phyloP scores from a whole-genome alignment of 2,113 vertebrate species.

The Eurystomus gularis region DNA sequence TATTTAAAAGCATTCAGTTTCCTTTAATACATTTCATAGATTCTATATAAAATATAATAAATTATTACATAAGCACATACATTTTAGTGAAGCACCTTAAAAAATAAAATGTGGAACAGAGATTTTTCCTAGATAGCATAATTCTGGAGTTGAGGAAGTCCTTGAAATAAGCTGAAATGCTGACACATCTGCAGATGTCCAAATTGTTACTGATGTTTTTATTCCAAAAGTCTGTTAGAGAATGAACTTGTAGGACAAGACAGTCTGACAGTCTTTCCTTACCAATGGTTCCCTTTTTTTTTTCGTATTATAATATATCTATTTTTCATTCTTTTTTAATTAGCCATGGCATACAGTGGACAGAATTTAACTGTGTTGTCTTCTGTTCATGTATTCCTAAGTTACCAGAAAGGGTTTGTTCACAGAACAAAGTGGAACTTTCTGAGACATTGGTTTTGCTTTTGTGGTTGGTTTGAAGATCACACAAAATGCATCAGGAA shows the following conservation, averaged over 20 bases:
- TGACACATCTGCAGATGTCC: background rate
- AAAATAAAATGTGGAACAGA: background rate
- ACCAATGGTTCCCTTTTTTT: no score
- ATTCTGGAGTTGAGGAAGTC: background rate
- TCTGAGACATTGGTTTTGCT: background rate
- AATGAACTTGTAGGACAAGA: background rate
- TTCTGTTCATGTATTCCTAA: background rate
- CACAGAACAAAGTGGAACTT: background rate
- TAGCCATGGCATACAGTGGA: background rate
- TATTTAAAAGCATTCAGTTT: background rate
- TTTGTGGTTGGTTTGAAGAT: background rate
- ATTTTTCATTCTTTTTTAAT: background rate
- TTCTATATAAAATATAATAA: background rate
- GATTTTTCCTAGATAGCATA: background rate
- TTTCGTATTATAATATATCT: background rate
- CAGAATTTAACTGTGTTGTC: background rate
- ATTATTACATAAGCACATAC: background rate
- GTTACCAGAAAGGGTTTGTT: background rate
- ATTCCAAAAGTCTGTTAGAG: background rate
- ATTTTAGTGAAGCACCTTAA: background rate
- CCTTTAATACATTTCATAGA: background rate
- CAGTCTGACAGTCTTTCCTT: no score
- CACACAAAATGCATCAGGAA: background rate
- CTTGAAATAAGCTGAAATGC: background rate
- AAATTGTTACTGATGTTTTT: background rate